Conservation (phyloP, 2,113 vertebrate species). For the Onychorhynchus coronatus region DNA sequence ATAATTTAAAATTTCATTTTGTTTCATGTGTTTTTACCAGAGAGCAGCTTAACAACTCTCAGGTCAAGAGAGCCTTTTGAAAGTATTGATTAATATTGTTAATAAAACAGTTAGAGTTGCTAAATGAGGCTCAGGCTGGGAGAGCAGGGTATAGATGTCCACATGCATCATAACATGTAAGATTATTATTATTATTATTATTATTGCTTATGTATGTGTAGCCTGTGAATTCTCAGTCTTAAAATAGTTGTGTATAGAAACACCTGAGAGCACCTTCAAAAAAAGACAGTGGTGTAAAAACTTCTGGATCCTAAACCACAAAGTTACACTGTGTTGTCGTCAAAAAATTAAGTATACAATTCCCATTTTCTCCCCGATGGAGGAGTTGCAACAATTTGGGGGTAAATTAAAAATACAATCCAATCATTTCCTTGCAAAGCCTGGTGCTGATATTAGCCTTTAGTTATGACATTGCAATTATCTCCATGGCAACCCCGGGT, state of each 20-base stretch:
- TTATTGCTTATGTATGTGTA: not conserved
- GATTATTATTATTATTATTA: not conserved
- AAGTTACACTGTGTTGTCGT: not conserved
- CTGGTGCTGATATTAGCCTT: conserved; percentile 68
- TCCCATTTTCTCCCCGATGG: conserved; percentile 67
- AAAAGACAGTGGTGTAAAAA: not conserved
- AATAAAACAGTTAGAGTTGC: conserved; percentile 41
- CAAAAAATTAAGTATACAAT: conserved; percentile 54
- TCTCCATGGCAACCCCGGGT: conserved; percentile 73
- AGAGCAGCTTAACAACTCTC: conserved; percentile 23
- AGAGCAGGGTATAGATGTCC: not conserved
- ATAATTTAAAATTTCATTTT: conserved; percentile 67
- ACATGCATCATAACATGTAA: not conserved
- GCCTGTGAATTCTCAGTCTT: not conserved
- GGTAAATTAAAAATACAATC: conserved; percentile 74
- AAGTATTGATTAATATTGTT: conserved; percentile 61
- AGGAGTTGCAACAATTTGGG: conserved; percentile 63
- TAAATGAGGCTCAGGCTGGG: not conserved
- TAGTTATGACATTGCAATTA: conserved; percentile 65
- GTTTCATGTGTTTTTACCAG: conserved; percentile 41
- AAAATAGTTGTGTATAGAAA: not conserved
- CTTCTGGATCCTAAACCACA: conserved; percentile 6
- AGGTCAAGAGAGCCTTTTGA: conserved; percentile 31
- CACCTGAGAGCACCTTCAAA: not conserved
- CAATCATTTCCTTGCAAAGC: conserved; percentile 62